These are phyloP conservation scores for Drosophila limbata DNA, from an alignment of 2,888 invertebrate genomes.

Conservation along the genomic window DNA sequence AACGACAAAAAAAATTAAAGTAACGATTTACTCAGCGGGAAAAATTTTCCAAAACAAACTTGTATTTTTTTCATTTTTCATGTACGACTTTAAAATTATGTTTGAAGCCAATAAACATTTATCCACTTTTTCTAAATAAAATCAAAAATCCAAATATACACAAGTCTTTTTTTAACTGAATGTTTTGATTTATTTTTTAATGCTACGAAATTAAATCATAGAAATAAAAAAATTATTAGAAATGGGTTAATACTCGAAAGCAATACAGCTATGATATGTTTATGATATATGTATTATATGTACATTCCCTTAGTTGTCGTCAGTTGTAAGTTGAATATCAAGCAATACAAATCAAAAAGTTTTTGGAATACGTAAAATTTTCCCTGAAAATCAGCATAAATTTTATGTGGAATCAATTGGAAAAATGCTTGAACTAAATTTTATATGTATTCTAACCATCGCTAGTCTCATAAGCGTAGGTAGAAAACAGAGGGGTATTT, in stretches of 20 bases:
- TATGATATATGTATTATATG: neutral
- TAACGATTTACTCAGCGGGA: no score
- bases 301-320: neutral
- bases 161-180: no score
- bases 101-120: no score
- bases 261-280: neutral
- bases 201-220: no score
- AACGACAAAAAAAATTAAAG: neutral
- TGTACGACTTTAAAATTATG: no score
- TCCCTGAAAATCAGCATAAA: neutral
- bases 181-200: no score
- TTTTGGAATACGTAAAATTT: neutral
- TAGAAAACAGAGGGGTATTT: neutral
- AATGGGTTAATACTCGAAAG: no score
- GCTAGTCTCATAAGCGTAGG: conserved; percentile 22
- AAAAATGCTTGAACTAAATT: conserved; percentile 32
- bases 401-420: conserved; percentile 11
- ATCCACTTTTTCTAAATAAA: no score
- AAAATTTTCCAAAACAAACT: no score
- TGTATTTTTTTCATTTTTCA: no score
- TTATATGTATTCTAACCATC: conserved; percentile 14
- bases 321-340: neutral
- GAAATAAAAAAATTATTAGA: neutral
- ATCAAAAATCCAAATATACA: no score
- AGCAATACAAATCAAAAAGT: neutral